Evolutionary conservation across 2,888 invertebrate genomes (phyloP), one percentile per base, ranked within the genome.

Genomic region (Caenorhabditis uteleia): DNA sequence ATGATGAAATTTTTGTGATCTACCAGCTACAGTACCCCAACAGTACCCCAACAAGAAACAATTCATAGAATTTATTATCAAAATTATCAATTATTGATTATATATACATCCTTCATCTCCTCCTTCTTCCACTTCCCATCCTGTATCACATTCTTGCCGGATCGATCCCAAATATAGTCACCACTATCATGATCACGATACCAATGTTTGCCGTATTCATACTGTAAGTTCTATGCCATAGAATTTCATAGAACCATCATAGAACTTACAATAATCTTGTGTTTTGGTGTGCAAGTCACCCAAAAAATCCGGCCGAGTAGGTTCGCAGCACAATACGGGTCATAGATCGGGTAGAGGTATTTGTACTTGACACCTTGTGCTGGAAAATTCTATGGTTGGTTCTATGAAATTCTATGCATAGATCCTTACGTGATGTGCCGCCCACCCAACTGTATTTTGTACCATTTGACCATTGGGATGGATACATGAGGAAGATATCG

Each of bases 281-380:
- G 31, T 7, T 65, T 47, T 2, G 70, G 67, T 3, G 50, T 36
- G 21, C 70, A 70, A 1, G 70, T 70, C 2, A 62, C 48, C 70
- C 68, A 70, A 20, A 70, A 65, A 5, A 70, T 36, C 20, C 50
- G 53, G 25, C 68, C 68, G 20, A 45, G 39, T 4, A 68, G 58
- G 33, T 62, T 59, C 0, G 61, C 68, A n/a, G 70, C 16, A 49
- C 70, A 70, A 36, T 38, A 65, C 0, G 70, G 70, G 43, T 65
- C 65, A 20, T 61, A 70, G 26, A 45, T 36, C 0, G 71, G 71
- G 39, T 56, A 71, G 1, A 21, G 27, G 57, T 46, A 71, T 20
- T 51, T 53, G 38, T 44, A 68, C 16, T 71, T 68, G n/a, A 34
- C 16, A 1, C 59, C 61, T 20, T 53, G 20, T 2, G 50, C 68